Base-by-base conservation (phyloP, 2,797 vertebrate genomes). In the Alexandromys oeconomus region DNA sequence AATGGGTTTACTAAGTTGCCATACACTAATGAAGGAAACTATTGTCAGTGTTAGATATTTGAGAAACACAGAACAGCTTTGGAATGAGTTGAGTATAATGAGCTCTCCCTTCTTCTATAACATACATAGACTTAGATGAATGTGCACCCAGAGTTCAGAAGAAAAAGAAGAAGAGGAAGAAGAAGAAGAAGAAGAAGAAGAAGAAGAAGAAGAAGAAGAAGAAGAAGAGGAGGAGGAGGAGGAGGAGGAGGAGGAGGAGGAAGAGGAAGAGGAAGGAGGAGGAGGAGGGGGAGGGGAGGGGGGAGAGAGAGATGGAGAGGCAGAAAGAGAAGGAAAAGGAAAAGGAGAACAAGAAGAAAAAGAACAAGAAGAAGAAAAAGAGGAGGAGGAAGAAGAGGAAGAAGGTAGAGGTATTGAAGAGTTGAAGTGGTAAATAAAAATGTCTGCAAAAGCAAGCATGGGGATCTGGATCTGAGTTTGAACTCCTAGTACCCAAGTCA, bases 1-100 rank as follows among this genome's bases (percentile, higher is more conserved):
- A 93, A 81, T 5, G 40, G 12, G 25, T 91, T 81, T 71, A 89
- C 63, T 78, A 93, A 89, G 51, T 81, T 61, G 37, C 25, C 14
- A 10, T 37, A 63, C 23, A 10, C 25, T n/a, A 86, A 67, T 61
- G 65, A 77, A 90, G 31, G 1, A 89, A 93, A 89, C 73, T 29
- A 34, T 54, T 71, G 34, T 65, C 27, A 92, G 71, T 79, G 25
- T 91, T 69, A 87, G 40, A 61, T 0, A 78, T 69, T 11, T 63
- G n/a, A 81, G 13, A 87, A 9, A 31, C 37, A 67, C 48, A 85
- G 40, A 31, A 0, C 4, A 69, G 27, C 57, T 51, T 76, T 34
- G 77, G 21, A 51, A 37, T 71, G 9, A 37, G 43, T 74, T 40
- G n/a, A 91, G 79, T 10, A 29, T 23, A 1, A 34, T 27, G 13